These are phyloP conservation scores for Campoplex capitator DNA, from an alignment of 2,888 invertebrate genomes.

Conservation along the genomic window DNA sequence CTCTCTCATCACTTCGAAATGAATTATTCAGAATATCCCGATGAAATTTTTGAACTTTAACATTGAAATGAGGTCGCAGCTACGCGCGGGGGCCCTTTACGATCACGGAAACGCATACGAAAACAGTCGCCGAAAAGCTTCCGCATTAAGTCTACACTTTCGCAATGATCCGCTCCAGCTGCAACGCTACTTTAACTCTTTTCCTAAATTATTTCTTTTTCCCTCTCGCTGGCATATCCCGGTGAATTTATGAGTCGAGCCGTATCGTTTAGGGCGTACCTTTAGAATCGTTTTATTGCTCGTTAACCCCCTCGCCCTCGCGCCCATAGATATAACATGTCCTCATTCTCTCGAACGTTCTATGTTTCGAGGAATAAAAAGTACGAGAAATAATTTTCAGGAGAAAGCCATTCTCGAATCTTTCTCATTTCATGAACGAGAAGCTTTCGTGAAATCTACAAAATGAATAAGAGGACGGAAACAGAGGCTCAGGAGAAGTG, in stretches of 20 bases:
- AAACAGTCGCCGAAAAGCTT: background rate
- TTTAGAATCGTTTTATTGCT: constrained; percentile 74
- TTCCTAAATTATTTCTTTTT: constrained; percentile 15
- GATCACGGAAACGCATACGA: background rate
- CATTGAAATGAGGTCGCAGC: background rate
- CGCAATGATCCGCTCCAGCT: background rate
- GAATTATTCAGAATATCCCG: background rate
- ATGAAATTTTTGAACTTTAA: background rate
- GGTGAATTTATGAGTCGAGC: constrained; percentile 73
- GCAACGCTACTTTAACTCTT: constrained; percentile 8
- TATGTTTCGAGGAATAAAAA: constrained; percentile 42
- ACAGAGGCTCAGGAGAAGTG: background rate
- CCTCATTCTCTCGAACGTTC: constrained; percentile 19
- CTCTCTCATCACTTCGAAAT: background rate
- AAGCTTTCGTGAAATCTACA: background rate
- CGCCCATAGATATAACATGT: constrained; percentile 16
- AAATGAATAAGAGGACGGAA: background rate
- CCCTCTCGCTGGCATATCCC: constrained; percentile 63
- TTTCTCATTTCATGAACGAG: background rate
- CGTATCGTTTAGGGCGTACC: constrained; percentile 72
- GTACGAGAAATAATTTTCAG: constrained; percentile 4
- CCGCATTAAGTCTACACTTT: background rate
- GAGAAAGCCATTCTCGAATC: background rate
- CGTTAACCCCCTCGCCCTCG: constrained; percentile 71
- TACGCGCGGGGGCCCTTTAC: background rate